Evolutionary conservation across 2,888 invertebrate genomes (phyloP).

Genomic region (Hypena proboscidalis): DNA sequence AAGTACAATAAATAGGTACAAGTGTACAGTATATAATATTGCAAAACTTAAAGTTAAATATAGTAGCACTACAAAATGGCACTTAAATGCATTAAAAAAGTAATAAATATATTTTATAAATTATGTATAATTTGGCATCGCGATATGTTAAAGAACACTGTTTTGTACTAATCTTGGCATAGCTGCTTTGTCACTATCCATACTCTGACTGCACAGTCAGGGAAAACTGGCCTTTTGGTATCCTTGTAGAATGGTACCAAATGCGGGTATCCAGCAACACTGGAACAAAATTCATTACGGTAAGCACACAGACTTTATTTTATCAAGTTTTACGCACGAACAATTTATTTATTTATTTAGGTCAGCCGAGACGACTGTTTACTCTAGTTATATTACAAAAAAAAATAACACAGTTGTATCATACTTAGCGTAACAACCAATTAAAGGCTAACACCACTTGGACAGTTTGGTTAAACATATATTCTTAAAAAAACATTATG

Average conservation of each 20-base stretch:
- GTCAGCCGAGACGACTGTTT: too few species aligned
- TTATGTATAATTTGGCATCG: constrained; percentile 72
- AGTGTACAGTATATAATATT: constrained; percentile 56
- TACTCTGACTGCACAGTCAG: constrained; percentile 96
- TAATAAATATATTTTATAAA: constrained; percentile 54
- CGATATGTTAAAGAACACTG: constrained; percentile 70
- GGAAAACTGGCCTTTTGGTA: constrained; percentile 92
- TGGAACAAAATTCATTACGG: constrained; percentile 65
- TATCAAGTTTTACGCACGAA: too few species aligned
- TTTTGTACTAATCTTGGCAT: constrained; percentile 57
- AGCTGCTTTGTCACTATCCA: constrained; percentile 83
- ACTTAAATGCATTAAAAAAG: constrained; percentile 57
- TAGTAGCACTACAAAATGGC: constrained; percentile 78
- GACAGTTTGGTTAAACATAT: too few species aligned
- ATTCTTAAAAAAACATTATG: too few species aligned
- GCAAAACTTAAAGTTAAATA: constrained; percentile 57
- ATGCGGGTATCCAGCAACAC: constrained; percentile 95
- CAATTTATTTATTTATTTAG: too few species aligned
- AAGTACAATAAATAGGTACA: constrained; percentile 45
- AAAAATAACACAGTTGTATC: too few species aligned
- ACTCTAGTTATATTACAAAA: too few species aligned
- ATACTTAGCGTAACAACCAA: too few species aligned
- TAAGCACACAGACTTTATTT: too few species aligned
- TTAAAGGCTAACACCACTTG: too few species aligned
- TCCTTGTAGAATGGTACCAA: constrained; percentile 96